Evolutionary conservation across 2,113 vertebrate species (phyloP).

Genomic region (Phaethornis superciliosus): DNA sequence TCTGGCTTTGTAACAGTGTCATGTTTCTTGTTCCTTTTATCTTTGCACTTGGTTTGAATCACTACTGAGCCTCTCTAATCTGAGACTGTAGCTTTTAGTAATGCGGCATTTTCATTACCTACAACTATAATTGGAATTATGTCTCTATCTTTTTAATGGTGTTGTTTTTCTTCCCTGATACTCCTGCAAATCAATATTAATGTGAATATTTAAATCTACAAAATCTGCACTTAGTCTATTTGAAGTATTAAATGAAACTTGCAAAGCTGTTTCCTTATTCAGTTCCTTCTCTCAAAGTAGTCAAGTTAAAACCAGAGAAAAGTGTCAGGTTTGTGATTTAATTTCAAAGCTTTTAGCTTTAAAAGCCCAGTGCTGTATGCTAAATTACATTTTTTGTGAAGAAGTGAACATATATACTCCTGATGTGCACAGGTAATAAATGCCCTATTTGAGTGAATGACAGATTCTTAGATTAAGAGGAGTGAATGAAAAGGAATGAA

Average conservation of each 20-base stretch:
- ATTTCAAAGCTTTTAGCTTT: constrained; percentile 57
- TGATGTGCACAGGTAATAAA: constrained; percentile 46
- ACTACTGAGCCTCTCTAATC: constrained; percentile 1
- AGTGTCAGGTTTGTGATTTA: constrained; percentile 53
- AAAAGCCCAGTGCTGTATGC: constrained; percentile 20
- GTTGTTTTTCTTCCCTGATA: constrained; percentile 54
- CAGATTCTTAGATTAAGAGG: constrained; percentile 1
- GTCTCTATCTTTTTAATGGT: constrained; percentile 44
- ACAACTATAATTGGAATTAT: constrained; percentile 40
- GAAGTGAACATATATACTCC: constrained; percentile 15
- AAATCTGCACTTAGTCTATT: constrained; percentile 29
- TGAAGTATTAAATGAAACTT: constrained; percentile 25
- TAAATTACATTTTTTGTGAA: constrained; percentile 54
- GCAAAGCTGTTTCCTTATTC: constrained; percentile 26
- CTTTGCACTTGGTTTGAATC: constrained; percentile 15
- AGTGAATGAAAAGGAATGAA: not conserved
- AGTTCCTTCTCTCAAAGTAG: not conserved
- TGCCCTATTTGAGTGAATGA: not conserved
- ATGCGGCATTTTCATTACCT: constrained; percentile 8
- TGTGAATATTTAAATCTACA: constrained; percentile 52
- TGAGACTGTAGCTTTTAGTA: constrained; percentile 30
- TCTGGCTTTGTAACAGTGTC: not conserved
- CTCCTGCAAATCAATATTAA: constrained; percentile 51
- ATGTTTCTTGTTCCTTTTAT: constrained; percentile 21
- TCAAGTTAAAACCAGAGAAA: constrained; percentile 31